These are phyloP conservation scores for Plodia interpunctella DNA, from an alignment of 1,140 invertebrate species.

Conservation along the genomic window DNA sequence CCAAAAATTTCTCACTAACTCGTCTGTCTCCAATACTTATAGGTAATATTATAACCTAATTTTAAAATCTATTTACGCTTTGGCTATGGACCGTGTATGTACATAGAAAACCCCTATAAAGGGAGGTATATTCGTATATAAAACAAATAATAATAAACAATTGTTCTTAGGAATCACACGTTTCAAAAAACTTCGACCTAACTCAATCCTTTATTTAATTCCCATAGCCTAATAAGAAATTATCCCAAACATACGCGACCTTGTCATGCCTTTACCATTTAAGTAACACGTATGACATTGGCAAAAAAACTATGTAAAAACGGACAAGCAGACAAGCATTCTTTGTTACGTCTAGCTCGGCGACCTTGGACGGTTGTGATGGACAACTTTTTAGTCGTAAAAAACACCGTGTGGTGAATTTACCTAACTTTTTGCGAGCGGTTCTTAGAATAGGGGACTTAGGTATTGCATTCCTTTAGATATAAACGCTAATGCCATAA, in stretches of 20 bases:
- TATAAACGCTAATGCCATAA: constrained; percentile 64
- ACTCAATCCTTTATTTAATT: constrained; percentile 10
- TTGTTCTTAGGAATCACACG: too few relatives aligned
- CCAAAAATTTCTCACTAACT: too few relatives aligned
- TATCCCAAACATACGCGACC: constrained; percentile 58
- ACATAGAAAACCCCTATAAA: too few relatives aligned
- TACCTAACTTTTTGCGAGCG: constrained; percentile 66
- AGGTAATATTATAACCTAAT: too few relatives aligned
- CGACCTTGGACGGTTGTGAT: constrained; percentile 62
- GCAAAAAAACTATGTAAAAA: constrained; percentile 60
- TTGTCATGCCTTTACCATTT: constrained; percentile 51
- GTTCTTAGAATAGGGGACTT: constrained; percentile 60
- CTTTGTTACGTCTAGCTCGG: constrained; percentile 66
- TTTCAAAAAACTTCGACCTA: background rate
- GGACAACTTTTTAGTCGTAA: constrained; percentile 61
- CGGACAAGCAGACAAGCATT: constrained; percentile 56
- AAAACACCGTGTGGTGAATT: constrained; percentile 68
- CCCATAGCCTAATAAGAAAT: constrained; percentile 51
- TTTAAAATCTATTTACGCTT: too few relatives aligned
- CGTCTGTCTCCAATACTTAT: too few relatives aligned
- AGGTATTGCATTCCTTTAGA: constrained; percentile 65
- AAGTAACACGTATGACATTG: constrained; percentile 62
- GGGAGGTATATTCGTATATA: too few relatives aligned
- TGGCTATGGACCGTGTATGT: too few relatives aligned
- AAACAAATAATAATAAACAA: too few relatives aligned